Evolutionary conservation across 2,888 invertebrate genomes (phyloP).

Genomic region (Lepidocyrtoides sp.): DNA sequence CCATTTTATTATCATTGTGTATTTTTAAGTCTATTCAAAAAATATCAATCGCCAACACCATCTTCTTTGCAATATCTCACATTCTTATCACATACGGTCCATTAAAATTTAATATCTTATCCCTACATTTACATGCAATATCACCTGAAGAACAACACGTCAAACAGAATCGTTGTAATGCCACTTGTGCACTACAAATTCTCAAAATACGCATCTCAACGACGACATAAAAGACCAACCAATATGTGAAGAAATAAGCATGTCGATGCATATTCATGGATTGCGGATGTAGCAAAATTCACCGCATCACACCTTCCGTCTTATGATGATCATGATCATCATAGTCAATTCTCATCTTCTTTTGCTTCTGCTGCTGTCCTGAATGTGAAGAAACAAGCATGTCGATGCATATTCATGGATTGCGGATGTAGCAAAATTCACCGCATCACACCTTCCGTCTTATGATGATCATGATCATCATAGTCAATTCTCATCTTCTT

Average conservation of each 20-base stretch:
- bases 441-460: conserved; percentile 30
- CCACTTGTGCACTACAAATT: neutral
- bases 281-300: conserved; percentile 31
- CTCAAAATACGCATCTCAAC: conserved; percentile 44
- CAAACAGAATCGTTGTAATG: neutral
- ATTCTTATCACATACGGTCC: neutral
- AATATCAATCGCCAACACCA: neutral
- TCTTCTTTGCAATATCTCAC: neutral
- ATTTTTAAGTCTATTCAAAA: neutral
- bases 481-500: conserved; percentile 16
- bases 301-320: conserved; percentile 36
- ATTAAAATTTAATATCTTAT: conserved; percentile 18
- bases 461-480: neutral
- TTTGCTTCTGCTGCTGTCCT: neutral
- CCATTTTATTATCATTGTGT: neutral
- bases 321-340: neutral
- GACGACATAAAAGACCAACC: neutral
- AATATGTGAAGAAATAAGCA: neutral
- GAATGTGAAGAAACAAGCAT: conserved; percentile 18
- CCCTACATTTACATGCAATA: neutral
- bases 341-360: neutral
- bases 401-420: conserved; percentile 52
- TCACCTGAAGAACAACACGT: neutral
- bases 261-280: conserved; percentile 52
- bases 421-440: conserved; percentile 33